Evolutionary conservation across 1,140 invertebrate genomes (phyloP), one percentile per base, ranked within the genome.

Genomic region (Zaprionus capensis): DNA sequence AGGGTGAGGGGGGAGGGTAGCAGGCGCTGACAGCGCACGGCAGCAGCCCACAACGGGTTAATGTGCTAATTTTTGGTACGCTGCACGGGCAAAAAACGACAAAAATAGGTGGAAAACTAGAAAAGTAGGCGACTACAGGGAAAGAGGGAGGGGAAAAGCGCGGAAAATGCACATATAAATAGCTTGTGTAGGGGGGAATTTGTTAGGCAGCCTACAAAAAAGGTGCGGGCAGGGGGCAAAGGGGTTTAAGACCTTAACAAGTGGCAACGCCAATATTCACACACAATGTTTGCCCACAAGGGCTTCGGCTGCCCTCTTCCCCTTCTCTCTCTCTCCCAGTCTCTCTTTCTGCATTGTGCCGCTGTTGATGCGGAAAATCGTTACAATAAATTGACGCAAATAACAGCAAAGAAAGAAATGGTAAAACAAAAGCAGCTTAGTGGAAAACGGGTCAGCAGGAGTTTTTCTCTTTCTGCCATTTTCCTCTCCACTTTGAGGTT

Each of bases 381-480:
- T 88, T 87, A 83, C 80, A 87, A 53, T 81, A 87, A 87, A 88
- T 87, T 88, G 81, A 78, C 78, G 78, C 80, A 78, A 83, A 87
- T 69, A 78, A 70, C 36, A 17, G 31, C 65, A 51, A 55, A 57
- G 64, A 72, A 44, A 49, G 64, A 72, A 44, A 49, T 68, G 41
- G 46, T 67, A 66, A 41, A 34, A 55, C 9, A 55, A 74, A 84
- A 88, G 70, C 69, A 51, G 77, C 84, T 87, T 86, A 87, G 71
- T 83, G 77, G 80, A 67, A 86, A 87, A 78, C 73, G 57, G 83
- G 83, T 87, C 83, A 87, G 83, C 84, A 88, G 83, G 73, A 88
- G 80, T 88, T 63, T 70, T 67, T 46, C 44, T 72, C 36, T 49
- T 11, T 41, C 22, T 41, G 14, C 58, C 49, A 51, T 77, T 72